These are phyloP conservation scores for Aptenodytes forsteri DNA, from an alignment of 2,113 vertebrate genomes.

Conservation along the genomic window DNA sequence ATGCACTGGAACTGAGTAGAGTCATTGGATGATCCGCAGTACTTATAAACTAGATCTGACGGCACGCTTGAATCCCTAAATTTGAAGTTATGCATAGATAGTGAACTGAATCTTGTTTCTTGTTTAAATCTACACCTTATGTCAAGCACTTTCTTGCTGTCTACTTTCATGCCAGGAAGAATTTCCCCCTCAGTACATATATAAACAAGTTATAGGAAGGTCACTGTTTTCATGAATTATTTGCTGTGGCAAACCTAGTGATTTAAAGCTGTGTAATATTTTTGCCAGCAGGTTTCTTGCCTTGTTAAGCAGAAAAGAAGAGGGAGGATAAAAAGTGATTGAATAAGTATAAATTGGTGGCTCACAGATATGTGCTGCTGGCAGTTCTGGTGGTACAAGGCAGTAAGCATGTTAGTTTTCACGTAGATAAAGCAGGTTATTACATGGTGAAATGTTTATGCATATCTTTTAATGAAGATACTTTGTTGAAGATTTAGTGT, in stretches of 20 bases:
- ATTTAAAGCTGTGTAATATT: not conserved
- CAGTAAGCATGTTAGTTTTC: not conserved
- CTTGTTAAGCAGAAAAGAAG: not conserved
- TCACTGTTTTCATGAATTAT: not conserved
- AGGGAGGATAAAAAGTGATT: not conserved
- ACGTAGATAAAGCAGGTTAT: not conserved
- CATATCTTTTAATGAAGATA: not conserved
- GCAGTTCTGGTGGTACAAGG: not conserved
- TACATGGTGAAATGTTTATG: not conserved
- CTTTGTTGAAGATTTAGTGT: not conserved
- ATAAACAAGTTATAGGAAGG: not conserved
- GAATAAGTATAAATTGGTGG: not conserved
- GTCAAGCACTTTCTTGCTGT: not conserved
- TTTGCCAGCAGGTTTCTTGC: not conserved
- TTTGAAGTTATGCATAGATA: not conserved
- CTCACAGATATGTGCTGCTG: not conserved
- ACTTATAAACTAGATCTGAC: not conserved
- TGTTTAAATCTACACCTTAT: not conserved
- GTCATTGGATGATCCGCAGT: not conserved
- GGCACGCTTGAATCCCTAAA: not conserved
- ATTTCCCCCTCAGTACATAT: not conserved
- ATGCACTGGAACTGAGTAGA: not conserved
- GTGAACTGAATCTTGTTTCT: not conserved
- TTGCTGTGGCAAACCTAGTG: not conserved
- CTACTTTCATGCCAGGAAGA: not conserved